Evolutionary conservation across 2,888 invertebrate genomes (phyloP).

Genomic region (Serripes groenlandicus): DNA sequence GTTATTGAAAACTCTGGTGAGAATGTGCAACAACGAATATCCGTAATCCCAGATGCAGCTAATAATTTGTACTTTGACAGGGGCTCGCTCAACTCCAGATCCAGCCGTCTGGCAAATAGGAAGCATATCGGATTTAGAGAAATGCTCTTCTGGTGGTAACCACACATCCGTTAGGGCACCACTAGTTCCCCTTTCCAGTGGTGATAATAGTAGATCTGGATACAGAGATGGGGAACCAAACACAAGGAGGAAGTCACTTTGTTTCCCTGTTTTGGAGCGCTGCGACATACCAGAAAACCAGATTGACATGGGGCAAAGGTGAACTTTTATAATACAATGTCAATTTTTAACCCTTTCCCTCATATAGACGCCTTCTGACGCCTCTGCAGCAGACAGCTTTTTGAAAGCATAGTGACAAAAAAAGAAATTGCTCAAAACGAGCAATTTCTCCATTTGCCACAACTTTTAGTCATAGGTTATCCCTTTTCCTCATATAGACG

Average conservation of each 20-base stretch:
- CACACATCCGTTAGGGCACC: conserved; percentile 8
- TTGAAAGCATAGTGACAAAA: neutral
- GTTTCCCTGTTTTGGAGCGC: conserved; percentile 76
- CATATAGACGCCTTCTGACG: neutral
- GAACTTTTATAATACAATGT: neutral
- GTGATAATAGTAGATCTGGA: conserved; percentile 38
- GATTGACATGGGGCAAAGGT: conserved; percentile 80
- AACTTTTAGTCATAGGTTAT: no score
- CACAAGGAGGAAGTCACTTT: conserved; percentile 69
- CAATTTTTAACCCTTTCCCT: neutral
- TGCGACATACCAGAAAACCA: conserved; percentile 72
- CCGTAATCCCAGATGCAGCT: no score
- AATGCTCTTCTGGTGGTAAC: conserved; percentile 17
- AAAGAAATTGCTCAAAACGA: neutral
- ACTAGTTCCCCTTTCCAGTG: neutral
- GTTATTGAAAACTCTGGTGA: no score
- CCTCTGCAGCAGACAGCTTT: neutral
- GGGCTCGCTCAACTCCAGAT: conserved; percentile 35
- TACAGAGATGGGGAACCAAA: conserved; percentile 79
- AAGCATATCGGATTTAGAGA: conserved; percentile 24
- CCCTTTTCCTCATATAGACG: no score
- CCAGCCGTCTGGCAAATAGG: conserved; percentile 46
- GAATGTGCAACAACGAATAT: no score
- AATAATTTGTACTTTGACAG: conserved; percentile 32
- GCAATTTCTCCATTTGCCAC: neutral